phyloP scores from a whole-genome alignment of 2,797 vertebrate genomes.

The Pseudotriccus pelzelni region DNA sequence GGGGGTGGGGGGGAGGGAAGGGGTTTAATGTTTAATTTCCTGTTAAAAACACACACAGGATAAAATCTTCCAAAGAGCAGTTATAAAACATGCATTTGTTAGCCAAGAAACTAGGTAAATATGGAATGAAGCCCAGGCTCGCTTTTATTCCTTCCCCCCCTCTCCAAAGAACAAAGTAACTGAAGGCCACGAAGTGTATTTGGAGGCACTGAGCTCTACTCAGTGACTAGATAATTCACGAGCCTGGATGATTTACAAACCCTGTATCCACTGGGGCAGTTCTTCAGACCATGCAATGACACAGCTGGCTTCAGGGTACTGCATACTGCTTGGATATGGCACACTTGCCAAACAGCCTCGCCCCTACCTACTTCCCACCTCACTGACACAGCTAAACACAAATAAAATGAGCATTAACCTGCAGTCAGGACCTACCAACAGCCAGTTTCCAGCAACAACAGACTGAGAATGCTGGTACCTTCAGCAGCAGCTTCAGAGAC shows the following conservation, averaged over 20 bases:
- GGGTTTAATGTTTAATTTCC: slow-evolving; percentile 69
- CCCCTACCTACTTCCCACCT: not conserved
- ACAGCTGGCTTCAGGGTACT: not conserved
- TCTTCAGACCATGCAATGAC: not conserved
- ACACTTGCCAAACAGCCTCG: fast-evolving
- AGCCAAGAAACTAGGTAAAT: slow-evolving; percentile 67
- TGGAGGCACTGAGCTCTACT: not conserved
- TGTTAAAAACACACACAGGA: slow-evolving; percentile 68
- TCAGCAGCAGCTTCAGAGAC: not conserved
- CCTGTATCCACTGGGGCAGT: not conserved
- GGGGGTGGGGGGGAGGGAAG: not conserved
- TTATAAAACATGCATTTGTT: slow-evolving; percentile 64
- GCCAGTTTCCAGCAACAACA: not conserved
- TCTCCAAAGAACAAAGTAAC: not conserved
- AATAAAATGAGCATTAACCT: fast-evolving
- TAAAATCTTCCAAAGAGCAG: slow-evolving; percentile 68
- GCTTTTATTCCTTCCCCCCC: not conserved
- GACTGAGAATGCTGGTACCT: not conserved
- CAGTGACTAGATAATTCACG: not conserved
- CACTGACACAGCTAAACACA: not conserved
- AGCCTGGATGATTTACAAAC: not conserved
- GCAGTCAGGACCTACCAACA: not conserved
- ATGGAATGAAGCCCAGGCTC: slow-evolving; percentile 49
- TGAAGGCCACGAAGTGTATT: fast-evolving
- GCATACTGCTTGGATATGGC: not conserved